phyloP scores from a whole-genome alignment of 2,888 invertebrate species.

The Drosophila algonquin region DNA sequence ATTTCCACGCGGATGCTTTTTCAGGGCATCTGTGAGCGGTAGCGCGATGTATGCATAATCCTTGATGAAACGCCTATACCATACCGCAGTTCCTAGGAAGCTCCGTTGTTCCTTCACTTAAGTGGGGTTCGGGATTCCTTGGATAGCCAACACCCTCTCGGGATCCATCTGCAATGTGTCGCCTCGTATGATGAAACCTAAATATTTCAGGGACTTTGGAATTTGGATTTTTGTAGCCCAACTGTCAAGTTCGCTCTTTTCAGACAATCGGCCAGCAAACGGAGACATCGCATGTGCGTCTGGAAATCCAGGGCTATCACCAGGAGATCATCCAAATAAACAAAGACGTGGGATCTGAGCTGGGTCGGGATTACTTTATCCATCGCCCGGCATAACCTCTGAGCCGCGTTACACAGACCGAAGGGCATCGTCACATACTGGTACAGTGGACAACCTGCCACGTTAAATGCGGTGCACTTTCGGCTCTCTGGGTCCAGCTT shows the following conservation, averaged over 20 bases:
- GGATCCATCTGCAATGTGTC: too few relatives aligned
- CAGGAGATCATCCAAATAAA: conserved; percentile 4
- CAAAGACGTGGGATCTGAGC: neutral
- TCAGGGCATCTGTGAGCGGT: neutral
- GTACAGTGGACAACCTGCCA: neutral
- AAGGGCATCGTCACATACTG: neutral
- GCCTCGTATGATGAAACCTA: too few relatives aligned
- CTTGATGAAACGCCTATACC: neutral
- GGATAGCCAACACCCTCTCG: neutral
- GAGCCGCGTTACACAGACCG: neutral
- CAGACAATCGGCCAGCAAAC: neutral
- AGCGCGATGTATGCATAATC: too few relatives aligned
- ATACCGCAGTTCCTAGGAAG: neutral
- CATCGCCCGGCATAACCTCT: neutral
- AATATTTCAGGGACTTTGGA: too few relatives aligned
- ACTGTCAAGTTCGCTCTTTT: conserved; percentile 4
- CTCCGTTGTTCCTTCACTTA: conserved; percentile 1
- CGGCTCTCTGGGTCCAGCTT: conserved; percentile 7
- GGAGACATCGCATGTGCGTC: neutral
- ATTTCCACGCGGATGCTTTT: neutral
- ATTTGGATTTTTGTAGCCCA: neutral
- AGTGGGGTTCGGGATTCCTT: neutral
- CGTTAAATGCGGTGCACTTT: conserved; percentile 9
- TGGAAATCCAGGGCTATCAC: conserved; percentile 4
- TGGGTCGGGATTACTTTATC: neutral